Conservation (phyloP, 2,888 invertebrate genomes). For the Lycophotia porphyrea region DNA sequence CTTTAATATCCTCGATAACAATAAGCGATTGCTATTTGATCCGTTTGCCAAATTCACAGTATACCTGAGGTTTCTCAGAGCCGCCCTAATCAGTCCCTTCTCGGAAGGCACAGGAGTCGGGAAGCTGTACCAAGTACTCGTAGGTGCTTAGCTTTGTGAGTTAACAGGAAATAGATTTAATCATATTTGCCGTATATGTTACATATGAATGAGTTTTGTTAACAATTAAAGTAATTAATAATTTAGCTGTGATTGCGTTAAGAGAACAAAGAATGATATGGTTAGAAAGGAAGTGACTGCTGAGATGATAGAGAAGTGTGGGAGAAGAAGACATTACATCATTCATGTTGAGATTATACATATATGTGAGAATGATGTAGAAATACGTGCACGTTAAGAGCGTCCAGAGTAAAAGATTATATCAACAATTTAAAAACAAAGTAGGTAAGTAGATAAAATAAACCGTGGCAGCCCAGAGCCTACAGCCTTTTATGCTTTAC, state of each 20-base stretch:
- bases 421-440: too few relatives aligned
- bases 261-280: too few relatives aligned
- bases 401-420: too few relatives aligned
- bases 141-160: slow-evolving; percentile 5
- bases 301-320: too few relatives aligned
- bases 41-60: slow-evolving; percentile 23
- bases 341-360: too few relatives aligned
- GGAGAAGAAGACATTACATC: too few relatives aligned
- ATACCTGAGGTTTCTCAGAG: slow-evolving; percentile 25
- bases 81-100: slow-evolving; percentile 20
- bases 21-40: slow-evolving; percentile 41
- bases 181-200: not conserved
- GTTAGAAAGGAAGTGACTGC: too few relatives aligned
- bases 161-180: slow-evolving; percentile 25
- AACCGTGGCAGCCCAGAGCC: too few relatives aligned
- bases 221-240: not conserved
- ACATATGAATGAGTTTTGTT: not conserved
- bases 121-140: slow-evolving; percentile 11
- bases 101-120: not conserved
- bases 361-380: too few relatives aligned
- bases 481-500: too few relatives aligned
- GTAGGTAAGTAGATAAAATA: too few relatives aligned
- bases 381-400: too few relatives aligned
- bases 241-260: not conserved
- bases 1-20: slow-evolving; percentile 17